These are phyloP conservation scores for Myotis yumanensis DNA, from an alignment of 2,113 vertebrate genomes.

Conservation along the genomic window DNA sequence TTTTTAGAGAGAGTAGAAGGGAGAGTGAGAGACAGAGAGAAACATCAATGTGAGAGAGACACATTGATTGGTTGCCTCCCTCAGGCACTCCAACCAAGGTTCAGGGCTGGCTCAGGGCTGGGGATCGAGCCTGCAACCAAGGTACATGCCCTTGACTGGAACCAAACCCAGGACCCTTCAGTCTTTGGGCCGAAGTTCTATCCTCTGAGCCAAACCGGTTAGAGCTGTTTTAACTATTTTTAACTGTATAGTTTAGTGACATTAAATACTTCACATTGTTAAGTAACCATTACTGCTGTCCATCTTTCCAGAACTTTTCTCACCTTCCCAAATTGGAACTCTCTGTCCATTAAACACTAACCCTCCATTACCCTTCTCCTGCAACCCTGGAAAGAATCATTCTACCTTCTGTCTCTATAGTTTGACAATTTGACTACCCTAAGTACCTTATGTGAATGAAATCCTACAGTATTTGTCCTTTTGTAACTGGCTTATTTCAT, in stretches of 20 bases:
- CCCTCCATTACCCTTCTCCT: not conserved
- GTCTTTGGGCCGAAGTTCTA: no score
- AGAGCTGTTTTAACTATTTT: not conserved
- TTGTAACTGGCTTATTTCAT: not conserved
- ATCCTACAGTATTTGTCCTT: not conserved
- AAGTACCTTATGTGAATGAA: not conserved
- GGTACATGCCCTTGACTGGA: no score
- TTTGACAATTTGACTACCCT: not conserved
- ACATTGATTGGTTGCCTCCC: no score
- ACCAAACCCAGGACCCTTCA: no score
- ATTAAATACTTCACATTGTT: not conserved
- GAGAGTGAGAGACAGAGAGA: no score
- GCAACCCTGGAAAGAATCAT: not conserved
- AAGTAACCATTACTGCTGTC: not conserved
- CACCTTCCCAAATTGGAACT: slow-evolving; percentile 4
- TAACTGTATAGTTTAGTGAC: not conserved
- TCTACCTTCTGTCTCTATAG: not conserved
- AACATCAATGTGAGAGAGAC: no score
- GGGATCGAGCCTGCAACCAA: no score
- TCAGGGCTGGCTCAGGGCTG: no score
- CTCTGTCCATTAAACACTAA: not conserved
- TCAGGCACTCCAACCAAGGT: no score
- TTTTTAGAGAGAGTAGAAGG: no score
- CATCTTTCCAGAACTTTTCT: not conserved
- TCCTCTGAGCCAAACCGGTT: no score